Evolutionary conservation across 2,888 invertebrate species (phyloP).

Genomic region (Salticus scenicus): DNA sequence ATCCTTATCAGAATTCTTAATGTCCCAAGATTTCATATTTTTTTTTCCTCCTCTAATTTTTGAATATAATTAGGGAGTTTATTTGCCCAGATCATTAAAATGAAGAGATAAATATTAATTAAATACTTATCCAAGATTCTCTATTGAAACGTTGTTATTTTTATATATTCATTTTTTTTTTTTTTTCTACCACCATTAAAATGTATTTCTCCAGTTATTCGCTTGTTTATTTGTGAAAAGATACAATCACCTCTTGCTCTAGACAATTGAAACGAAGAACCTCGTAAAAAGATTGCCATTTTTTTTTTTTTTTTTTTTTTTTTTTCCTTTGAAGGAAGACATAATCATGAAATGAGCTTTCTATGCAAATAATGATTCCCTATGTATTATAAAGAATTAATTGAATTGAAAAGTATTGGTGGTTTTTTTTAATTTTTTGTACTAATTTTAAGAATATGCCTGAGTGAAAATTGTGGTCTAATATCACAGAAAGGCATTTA

Average conservation of each 20-base stretch:
- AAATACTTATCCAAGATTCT: slow-evolving; percentile 33
- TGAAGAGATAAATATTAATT: slow-evolving; percentile 64
- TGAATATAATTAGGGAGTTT: slow-evolving; percentile 50
- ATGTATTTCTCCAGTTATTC: neutral
- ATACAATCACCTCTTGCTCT: slow-evolving; percentile 12
- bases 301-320: no score
- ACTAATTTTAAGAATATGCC: slow-evolving; percentile 13
- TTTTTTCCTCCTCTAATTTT: slow-evolving; percentile 27
- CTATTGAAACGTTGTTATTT: slow-evolving; percentile 17
- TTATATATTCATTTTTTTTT: neutral
- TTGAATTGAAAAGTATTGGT: slow-evolving; percentile 37
- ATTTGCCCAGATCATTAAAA: slow-evolving; percentile 63
- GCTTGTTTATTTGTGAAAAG: slow-evolving; percentile 22
- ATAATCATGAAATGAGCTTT: slow-evolving; percentile 60
- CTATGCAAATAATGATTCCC: slow-evolving; percentile 56
- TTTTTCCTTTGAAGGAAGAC: slow-evolving; percentile 38
- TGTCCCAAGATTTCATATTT: slow-evolving; percentile 25
- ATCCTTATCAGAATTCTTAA: slow-evolving; percentile 34
- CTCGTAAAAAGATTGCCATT: neutral
- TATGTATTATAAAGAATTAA: slow-evolving; percentile 25
- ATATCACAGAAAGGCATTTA: slow-evolving; percentile 67
- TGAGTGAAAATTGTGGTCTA: slow-evolving; percentile 53
- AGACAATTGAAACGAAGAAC: slow-evolving; percentile 15
- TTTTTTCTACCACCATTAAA: neutral
- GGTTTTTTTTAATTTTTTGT: slow-evolving; percentile 3